These are phyloP conservation scores for Phymastichus coffea DNA, from an alignment of 1,140 invertebrate species.

Conservation along the genomic window DNA sequence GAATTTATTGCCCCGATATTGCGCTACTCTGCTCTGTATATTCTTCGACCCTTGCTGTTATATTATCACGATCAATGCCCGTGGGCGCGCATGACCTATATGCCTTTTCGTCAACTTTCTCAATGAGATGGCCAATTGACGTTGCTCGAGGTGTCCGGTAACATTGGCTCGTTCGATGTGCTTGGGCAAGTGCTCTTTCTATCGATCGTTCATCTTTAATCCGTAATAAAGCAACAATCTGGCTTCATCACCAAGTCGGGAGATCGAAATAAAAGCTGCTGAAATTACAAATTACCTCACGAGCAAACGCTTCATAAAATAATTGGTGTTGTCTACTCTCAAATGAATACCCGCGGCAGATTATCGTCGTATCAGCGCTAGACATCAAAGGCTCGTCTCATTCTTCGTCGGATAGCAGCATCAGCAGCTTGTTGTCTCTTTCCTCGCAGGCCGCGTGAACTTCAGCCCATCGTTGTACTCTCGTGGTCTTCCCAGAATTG, in stretches of 20 bases:
- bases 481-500: constrained; percentile 39
- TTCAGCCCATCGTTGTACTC: constrained; percentile 5
- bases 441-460: not conserved
- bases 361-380: constrained; percentile 47
- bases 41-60: not conserved
- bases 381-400: constrained; percentile 45
- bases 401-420: constrained; percentile 1
- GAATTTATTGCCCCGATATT: constrained; percentile 11
- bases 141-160: too few species aligned
- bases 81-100: too few species aligned
- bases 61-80: not conserved
- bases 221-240: not conserved
- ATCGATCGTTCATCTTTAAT: too few species aligned
- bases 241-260: too few species aligned
- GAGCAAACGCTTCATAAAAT: constrained; percentile 25
- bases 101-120: too few species aligned
- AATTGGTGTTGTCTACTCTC: constrained; percentile 13
- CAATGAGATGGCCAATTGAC: too few species aligned
- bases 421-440: constrained; percentile 15
- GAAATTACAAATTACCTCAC: constrained; percentile 23
- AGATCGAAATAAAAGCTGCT: constrained; percentile 3
- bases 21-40: not conserved
- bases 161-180: too few species aligned
- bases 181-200: too few species aligned
- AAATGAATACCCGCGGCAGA: constrained; percentile 31